Base-by-base conservation (phyloP, 1,140 invertebrate species). In the Triops longicaudatus region DNA sequence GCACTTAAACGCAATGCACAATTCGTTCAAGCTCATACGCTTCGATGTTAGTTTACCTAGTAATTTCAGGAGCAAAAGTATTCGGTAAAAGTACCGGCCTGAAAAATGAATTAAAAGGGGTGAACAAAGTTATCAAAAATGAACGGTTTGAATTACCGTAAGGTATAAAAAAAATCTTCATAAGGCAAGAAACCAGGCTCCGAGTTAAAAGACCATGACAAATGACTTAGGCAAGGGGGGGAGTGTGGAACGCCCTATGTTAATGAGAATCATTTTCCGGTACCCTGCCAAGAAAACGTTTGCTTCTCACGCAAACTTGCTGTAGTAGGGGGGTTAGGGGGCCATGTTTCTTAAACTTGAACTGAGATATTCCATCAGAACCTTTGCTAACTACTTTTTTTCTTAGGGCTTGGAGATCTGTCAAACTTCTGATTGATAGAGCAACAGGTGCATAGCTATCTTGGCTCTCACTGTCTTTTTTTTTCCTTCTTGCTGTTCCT, bases 241-340 rank as follows among this genome's bases (percentile, higher is more conserved):
- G 50, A 63, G 50, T 63, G 50, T 63, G 50, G 50, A 63, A 63
- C 50, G 50, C 50, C 50, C 50, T 63, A 63, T 63, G 50, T 22
- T 63, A 63, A 63, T 63, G 50, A 63, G 50, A 63, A 63, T 63
- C 50, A 63, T 63, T 63, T 63, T 63, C 50, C 50, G 50, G 50
- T 63, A 63, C 50, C 50, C 50, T n/a, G 50, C 50, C n/a, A 63
- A 63, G 50, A 63, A 63, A 63, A 63, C 50, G 50, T 63, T 63
- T 63, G 50, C 50, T 63, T 63, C 50, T 63, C 50, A 63, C 50
- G 50, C 50, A 63, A 63, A 63, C 50, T 63, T 63, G 50, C 17
- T 63, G n/a, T 63, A 63, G 50, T 14, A 22, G 17, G 50, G 22
- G 50, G 14, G 22, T 63, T 37, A 37, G 31, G 31, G 50, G 22